phyloP scores from a whole-genome alignment of 2,888 invertebrate genomes.

The Drosophila pegasa region DNA sequence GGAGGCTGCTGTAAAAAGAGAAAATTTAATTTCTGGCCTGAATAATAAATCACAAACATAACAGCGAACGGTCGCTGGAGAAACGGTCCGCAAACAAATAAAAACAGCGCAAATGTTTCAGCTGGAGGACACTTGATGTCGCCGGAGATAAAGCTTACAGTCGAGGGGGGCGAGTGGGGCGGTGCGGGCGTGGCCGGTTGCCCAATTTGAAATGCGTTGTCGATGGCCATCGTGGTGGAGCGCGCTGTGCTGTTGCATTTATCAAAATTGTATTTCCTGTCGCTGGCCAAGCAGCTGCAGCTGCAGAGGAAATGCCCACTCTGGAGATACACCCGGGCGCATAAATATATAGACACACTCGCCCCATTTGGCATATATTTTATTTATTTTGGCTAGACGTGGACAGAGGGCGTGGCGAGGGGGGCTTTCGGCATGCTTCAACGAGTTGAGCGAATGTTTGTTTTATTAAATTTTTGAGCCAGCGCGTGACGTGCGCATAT shows the following conservation, averaged over 20 bases:
- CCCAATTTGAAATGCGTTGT: constrained; percentile 72
- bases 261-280: constrained; percentile 73
- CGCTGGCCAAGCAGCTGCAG: constrained; percentile 28
- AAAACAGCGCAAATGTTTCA: constrained; percentile 62
- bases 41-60: constrained; percentile 82
- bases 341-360: constrained; percentile 9
- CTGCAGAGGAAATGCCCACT: constrained; percentile 20
- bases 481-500: constrained; percentile 71
- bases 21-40: constrained; percentile 82
- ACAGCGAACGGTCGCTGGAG: constrained; percentile 26
- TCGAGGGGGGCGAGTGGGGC: background rate
- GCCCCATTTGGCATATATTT: constrained; percentile 34
- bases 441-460: constrained; percentile 56
- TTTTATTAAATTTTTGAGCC: constrained; percentile 79
- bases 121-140: constrained; percentile 63
- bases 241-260: constrained; percentile 59
- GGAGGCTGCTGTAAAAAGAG: constrained; percentile 37
- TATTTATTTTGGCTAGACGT: constrained; percentile 27
- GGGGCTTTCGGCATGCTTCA: constrained; percentile 20
- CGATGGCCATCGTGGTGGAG: constrained; percentile 57
- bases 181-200: constrained; percentile 30
- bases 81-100: constrained; percentile 44
- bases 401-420: background rate
- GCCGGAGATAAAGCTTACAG: constrained; percentile 61
- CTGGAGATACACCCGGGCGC: constrained; percentile 2